Evolutionary conservation across 2,888 invertebrate genomes (phyloP), one percentile per base, ranked within the genome.

Genomic region (Agrilus cyanescens): DNA sequence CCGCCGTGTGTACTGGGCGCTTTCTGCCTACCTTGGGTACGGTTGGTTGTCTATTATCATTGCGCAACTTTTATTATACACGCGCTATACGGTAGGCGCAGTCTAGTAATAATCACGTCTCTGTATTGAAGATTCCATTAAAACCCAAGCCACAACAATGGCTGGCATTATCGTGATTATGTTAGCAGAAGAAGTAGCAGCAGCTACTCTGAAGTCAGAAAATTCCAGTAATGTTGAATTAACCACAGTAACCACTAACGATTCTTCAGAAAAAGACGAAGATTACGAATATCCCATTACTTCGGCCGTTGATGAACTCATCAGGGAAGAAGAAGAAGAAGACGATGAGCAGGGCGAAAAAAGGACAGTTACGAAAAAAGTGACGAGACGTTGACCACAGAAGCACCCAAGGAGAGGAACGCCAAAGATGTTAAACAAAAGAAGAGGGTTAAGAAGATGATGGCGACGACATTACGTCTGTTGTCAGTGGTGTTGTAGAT

Each of bases 401-500:
- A 20, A 6, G 29, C 35, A 30, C 33, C 16, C 6, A 51, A 49
- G 18, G 46, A 39, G 12, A 43, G 29, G 12, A 40, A 47, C 10
- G 44, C 43, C 12, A 49, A 50, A 15, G 47, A 43, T 15, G 44
- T 18, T 12, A 41, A 43, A 64, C 52, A 64, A 61, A 45, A 59
- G 45, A 59, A 38, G 58, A 59, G 43, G 52, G 56, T 31, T 53
- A 57, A 39, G 58, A 59, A 50, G 53, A 60, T 50, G 66, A 73
- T 48, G 75, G 60, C 46, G 25, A 25, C 4, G 25, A 25, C 25
- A 25, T 25, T 2, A 25, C 25, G 2, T 25, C 25, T 25, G 61
- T 63, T 44, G 67, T 74, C 40, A 65, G 75, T 37, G 72, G 71
- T 53, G 61, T 75, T 18, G 63, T 69, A 30, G 66, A 61, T 44